phyloP scores from a whole-genome alignment of 2,797 vertebrate genomes.

The Pipistrellus pygmaeus region DNA sequence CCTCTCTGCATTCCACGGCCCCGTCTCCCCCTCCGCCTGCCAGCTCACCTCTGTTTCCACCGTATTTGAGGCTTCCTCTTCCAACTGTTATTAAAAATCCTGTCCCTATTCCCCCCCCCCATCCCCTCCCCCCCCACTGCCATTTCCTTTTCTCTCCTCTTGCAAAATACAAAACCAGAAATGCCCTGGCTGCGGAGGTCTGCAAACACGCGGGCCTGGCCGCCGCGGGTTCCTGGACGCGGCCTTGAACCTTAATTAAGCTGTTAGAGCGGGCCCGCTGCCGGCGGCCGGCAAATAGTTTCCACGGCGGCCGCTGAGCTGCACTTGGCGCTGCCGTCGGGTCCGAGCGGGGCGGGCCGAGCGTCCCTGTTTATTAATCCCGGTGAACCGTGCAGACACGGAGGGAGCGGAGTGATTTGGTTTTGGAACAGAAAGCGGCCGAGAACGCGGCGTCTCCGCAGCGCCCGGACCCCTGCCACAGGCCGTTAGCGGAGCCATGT shows the following conservation, averaged over 20 bases:
- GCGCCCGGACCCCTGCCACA: slow-evolving; percentile 70
- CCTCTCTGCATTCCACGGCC: neutral
- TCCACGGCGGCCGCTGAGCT: slow-evolving; percentile 76
- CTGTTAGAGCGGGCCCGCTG: slow-evolving; percentile 71
- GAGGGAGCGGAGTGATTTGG: slow-evolving; percentile 76
- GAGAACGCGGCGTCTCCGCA: slow-evolving; percentile 70
- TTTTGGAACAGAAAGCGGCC: slow-evolving; percentile 76
- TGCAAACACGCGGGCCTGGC: slow-evolving; percentile 74
- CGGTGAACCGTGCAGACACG: slow-evolving; percentile 81
- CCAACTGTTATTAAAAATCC: slow-evolving; percentile 36
- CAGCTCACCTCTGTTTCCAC: neutral
- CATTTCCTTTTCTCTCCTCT: slow-evolving; percentile 68
- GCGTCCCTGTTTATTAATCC: slow-evolving; percentile 84
- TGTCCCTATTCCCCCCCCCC: neutral
- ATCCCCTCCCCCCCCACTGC: neutral
- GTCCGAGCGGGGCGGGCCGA: slow-evolving; percentile 72
- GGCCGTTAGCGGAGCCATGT: slow-evolving; percentile 63
- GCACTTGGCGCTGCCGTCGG: slow-evolving; percentile 35
- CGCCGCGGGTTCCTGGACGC: slow-evolving; percentile 73
- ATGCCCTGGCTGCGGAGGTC: slow-evolving; percentile 68
- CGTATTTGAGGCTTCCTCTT: slow-evolving; percentile 63
- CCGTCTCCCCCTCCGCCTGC: neutral
- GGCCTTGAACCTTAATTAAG: slow-evolving; percentile 88
- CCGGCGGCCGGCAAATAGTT: slow-evolving; percentile 83
- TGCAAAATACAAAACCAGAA: slow-evolving; percentile 86